phyloP scores from a whole-genome alignment of 2,797 vertebrate genomes.

The Pygocentrus nattereri region DNA sequence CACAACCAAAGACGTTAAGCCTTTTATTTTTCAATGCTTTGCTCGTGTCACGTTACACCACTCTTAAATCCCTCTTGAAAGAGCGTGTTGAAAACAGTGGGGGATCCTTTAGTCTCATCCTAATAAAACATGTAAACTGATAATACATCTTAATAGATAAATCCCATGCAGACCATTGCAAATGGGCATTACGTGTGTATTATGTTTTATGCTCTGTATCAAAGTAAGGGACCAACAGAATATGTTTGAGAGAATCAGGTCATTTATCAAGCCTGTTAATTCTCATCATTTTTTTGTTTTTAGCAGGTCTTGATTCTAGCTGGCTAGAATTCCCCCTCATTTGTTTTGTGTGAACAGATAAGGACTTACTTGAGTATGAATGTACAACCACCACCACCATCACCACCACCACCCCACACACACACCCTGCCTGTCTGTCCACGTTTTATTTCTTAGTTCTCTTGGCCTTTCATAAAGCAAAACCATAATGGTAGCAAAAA shows the following conservation, averaged over 20 bases:
- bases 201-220: neutral
- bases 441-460: neutral
- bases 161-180: neutral
- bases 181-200: neutral
- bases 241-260: neutral
- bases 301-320: neutral
- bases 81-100: neutral
- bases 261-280: too few relatives aligned
- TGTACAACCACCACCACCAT: too few relatives aligned
- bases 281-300: neutral
- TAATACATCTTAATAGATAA: neutral
- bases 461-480: too few relatives aligned
- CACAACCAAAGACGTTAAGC: neutral
- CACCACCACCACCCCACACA: too few relatives aligned
- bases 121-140: neutral
- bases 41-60: neutral
- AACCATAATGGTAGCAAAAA: too few relatives aligned
- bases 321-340: neutral
- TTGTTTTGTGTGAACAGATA: neutral
- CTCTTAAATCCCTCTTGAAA: neutral
- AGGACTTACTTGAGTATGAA: neutral
- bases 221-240: neutral
- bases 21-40: neutral
- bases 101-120: neutral
- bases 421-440: neutral